phyloP scores from a whole-genome alignment of 2,888 invertebrate species.

The Acrobeloides nanus region DNA sequence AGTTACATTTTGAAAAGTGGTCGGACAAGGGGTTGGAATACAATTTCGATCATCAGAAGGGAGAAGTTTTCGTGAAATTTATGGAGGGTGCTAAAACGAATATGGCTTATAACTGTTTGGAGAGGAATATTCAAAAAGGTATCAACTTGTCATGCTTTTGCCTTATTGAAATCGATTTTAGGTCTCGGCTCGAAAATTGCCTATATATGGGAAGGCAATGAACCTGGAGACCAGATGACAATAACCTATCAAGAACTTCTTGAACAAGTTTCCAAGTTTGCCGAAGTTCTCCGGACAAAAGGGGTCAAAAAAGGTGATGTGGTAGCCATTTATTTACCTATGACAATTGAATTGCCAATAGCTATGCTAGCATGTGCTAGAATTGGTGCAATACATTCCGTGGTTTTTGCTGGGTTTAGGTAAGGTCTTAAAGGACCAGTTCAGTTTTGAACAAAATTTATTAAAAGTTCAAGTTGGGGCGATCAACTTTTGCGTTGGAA shows the following conservation, averaged over 20 bases:
- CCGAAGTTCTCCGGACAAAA: conserved; percentile 39
- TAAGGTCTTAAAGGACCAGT: too few species aligned
- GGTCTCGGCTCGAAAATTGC: conserved; percentile 26
- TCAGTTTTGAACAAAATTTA: too few species aligned
- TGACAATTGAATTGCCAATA: conserved; percentile 79
- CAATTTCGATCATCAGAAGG: conserved; percentile 82
- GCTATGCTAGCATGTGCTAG: conserved; percentile 90
- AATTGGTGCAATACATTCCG: conserved; percentile 89
- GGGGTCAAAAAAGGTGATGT: conserved; percentile 72
- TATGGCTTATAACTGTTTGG: conserved; percentile 86
- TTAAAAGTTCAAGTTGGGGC: too few species aligned
- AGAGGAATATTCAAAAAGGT: conserved; percentile 70
- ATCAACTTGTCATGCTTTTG: not conserved
- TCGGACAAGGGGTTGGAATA: conserved; percentile 70
- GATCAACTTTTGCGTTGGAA: too few species aligned
- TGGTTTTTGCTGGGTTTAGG: conserved; percentile 73
- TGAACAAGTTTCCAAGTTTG: conserved; percentile 35
- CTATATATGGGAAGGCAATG: conserved; percentile 72
- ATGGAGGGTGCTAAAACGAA: conserved; percentile 76
- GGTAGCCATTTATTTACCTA: conserved; percentile 95
- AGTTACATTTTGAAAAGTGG: conserved; percentile 76
- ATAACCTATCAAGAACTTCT: conserved; percentile 36
- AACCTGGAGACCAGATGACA: conserved; percentile 70
- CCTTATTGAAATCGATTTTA: conserved; percentile 11
- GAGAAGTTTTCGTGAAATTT: conserved; percentile 84